Conservation (phyloP, 2,888 invertebrate species). For the Zonitis immaculata region DNA sequence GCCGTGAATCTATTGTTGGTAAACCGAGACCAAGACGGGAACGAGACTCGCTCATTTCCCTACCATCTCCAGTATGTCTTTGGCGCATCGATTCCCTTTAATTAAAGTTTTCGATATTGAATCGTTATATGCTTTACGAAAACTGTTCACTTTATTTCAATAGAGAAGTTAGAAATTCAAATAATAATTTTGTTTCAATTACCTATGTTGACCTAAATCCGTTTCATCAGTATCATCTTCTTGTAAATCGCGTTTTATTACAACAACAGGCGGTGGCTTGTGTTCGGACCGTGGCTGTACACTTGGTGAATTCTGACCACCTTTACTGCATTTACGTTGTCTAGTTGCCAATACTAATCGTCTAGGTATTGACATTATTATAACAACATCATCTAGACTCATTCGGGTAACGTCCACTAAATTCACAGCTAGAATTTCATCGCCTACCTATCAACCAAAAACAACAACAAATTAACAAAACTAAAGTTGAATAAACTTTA, state of each 20-base stretch:
- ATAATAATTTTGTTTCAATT: too few relatives aligned
- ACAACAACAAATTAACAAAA: not conserved
- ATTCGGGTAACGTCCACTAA: slow-evolving; percentile 96
- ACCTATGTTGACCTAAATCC: slow-evolving; percentile 51
- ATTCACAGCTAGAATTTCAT: slow-evolving; percentile 97
- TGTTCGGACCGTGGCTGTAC: slow-evolving; percentile 67
- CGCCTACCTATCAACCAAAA: slow-evolving; percentile 67
- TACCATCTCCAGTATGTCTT: slow-evolving; percentile 66
- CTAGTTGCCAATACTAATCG: slow-evolving; percentile 90
- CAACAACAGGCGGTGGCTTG: slow-evolving; percentile 88
- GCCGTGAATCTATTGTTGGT: slow-evolving; percentile 57
- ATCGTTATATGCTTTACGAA: too few relatives aligned
- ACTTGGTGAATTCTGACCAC: slow-evolving; percentile 52
- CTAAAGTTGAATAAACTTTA: too few relatives aligned
- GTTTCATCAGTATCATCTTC: slow-evolving; percentile 72
- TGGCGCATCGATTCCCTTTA: slow-evolving; percentile 49
- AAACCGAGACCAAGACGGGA: slow-evolving; percentile 69
- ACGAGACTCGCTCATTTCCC: slow-evolving; percentile 73
- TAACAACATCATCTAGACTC: slow-evolving; percentile 98
- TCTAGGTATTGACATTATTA: slow-evolving; percentile 98
- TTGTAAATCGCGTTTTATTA: slow-evolving; percentile 80
- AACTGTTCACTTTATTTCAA: too few relatives aligned
- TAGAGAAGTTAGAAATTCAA: too few relatives aligned
- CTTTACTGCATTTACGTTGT: slow-evolving; percentile 66
- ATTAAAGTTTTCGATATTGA: slow-evolving; percentile 4